A percentile compares a stretch with the other conserved stretches of the same genome.
Conservation (phyloP, 1,140 invertebrate genomes). For the Eurosta solidaginis region DNA sequence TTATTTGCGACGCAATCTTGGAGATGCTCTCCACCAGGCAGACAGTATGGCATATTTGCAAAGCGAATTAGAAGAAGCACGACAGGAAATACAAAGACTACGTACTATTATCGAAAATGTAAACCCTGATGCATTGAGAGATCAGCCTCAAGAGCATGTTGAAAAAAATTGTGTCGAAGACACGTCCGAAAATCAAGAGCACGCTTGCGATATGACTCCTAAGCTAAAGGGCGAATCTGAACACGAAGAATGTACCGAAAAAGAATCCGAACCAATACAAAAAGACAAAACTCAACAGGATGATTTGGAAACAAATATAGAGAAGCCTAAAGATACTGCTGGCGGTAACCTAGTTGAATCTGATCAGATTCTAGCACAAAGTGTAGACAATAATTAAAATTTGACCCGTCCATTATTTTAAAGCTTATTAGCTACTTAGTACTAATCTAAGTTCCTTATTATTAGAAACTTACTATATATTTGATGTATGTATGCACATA, state of each 20-base stretch:
- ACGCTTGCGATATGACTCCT: neutral
- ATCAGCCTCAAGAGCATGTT: neutral
- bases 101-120: constrained; percentile 48
- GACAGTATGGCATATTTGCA: constrained; percentile 52
- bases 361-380: neutral
- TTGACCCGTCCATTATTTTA: neutral
- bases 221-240: too few species aligned
- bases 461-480: neutral
- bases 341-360: neutral
- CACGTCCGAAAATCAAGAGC: neutral
- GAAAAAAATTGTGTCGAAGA: neutral
- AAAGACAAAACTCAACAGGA: neutral
- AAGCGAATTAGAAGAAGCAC: constrained; percentile 48
- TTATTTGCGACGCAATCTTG: constrained; percentile 69
- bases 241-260: too few species aligned
- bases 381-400: neutral
- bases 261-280: neutral
- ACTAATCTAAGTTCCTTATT: neutral
- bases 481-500: neutral
- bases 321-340: neutral
- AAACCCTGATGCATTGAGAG: constrained; percentile 44
- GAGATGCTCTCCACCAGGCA: constrained; percentile 53
- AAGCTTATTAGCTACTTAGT: neutral
- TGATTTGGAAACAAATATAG: neutral
- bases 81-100: constrained; percentile 48